These are phyloP conservation scores for Petrocephalus microphthalmus DNA, from an alignment of 2,113 vertebrate species.

Conservation along the genomic window DNA sequence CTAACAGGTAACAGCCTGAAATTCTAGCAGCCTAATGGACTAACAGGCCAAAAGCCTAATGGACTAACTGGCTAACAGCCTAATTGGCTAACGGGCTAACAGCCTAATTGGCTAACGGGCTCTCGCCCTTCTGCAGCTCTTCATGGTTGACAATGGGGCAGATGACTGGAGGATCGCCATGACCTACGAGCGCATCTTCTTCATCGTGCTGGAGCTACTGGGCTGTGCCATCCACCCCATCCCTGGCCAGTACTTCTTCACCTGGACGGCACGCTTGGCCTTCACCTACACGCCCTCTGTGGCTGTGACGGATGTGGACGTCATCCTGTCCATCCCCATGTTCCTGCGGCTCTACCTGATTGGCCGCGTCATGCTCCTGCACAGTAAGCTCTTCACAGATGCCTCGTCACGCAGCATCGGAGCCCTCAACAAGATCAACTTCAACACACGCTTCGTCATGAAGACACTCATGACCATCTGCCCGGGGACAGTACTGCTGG, in stretches of 20 bases:
- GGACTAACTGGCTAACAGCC: background rate
- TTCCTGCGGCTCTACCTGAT: constrained; percentile 72
- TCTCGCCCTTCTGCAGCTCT: constrained; percentile 50
- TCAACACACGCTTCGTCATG: constrained; percentile 74
- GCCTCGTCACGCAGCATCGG: constrained; percentile 9
- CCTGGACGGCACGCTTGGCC: constrained; percentile 48
- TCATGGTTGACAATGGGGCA: constrained; percentile 72
- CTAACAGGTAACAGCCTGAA: background rate
- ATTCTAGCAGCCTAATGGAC: background rate
- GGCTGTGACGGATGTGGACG: constrained; percentile 65
- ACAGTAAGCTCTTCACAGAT: constrained; percentile 18
- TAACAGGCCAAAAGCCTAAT: no score
- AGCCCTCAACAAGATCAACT: constrained; percentile 51
- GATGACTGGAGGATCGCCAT: constrained; percentile 75
- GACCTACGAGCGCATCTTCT: constrained; percentile 65
- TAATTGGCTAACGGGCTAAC: background rate
- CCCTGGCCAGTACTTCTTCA: constrained; percentile 62
- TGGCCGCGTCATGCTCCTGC: constrained; percentile 48
- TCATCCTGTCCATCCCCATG: constrained; percentile 72
- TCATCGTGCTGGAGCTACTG: constrained; percentile 65
- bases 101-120: background rate
- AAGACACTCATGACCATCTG: constrained; percentile 75
- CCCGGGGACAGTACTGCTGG: constrained; percentile 62
- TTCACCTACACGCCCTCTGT: constrained; percentile 62
- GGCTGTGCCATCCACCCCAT: constrained; percentile 72